Percentiles rank a stretch among this genome's conserved stretches.
phyloP scores from a whole-genome alignment of 2,113 vertebrate species.

The Cebus imitator region DNA sequence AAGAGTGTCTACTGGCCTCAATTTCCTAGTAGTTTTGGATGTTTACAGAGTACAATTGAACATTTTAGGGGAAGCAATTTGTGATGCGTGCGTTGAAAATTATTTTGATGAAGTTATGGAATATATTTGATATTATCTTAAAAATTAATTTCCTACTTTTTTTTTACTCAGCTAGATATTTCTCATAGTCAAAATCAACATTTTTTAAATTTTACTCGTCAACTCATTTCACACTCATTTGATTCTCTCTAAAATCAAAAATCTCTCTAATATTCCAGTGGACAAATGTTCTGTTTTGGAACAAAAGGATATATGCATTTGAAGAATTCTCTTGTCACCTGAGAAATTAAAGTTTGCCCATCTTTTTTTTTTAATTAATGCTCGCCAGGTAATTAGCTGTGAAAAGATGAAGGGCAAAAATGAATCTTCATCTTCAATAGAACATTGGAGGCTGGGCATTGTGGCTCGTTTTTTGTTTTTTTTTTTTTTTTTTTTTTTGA shows the following conservation, averaged over 20 bases:
- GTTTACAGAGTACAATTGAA: neutral
- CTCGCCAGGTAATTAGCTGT: neutral
- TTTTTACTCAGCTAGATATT: constrained; percentile 3
- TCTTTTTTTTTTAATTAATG: neutral
- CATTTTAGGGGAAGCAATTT: neutral
- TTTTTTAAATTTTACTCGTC: neutral
- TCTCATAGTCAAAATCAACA: neutral
- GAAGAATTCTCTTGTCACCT: neutral
- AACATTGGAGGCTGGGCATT: neutral
- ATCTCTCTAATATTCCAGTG: neutral
- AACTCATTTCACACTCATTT: neutral
- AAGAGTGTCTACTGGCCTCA: neutral
- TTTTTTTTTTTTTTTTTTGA: no score
- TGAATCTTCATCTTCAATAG: neutral
- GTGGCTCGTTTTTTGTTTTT: no score
- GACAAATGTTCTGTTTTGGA: neutral
- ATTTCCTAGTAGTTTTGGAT: neutral
- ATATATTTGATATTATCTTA: neutral
- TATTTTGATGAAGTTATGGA: constrained; percentile 17
- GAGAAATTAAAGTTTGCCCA: neutral
- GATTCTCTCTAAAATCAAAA: neutral
- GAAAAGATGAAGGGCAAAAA: neutral
- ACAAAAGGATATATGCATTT: neutral
- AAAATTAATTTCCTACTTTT: neutral
- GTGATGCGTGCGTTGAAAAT: neutral